Conservation (phyloP, 2,888 invertebrate species). For the Melieria picta region DNA sequence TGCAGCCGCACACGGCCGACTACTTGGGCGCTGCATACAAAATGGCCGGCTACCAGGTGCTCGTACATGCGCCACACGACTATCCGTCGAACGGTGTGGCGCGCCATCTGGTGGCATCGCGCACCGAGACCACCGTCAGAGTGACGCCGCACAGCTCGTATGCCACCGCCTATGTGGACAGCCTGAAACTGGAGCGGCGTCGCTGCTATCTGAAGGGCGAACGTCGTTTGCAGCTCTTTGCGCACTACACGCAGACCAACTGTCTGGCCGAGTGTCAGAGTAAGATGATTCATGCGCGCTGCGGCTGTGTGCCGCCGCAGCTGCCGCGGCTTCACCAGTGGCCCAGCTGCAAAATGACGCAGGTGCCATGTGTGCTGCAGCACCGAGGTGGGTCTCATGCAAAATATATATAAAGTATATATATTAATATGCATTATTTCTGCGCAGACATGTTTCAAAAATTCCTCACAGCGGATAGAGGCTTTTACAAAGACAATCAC, state of each 20-base stretch:
- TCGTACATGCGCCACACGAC: slow-evolving; percentile 72
- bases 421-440: no score
- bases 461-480: neutral
- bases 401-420: neutral
- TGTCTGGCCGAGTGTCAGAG: slow-evolving; percentile 72
- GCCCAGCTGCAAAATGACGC: slow-evolving; percentile 48
- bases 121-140: slow-evolving; percentile 70
- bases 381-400: slow-evolving; percentile 45
- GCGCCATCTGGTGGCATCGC: slow-evolving; percentile 68
- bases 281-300: slow-evolving; percentile 65
- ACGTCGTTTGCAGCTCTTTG: slow-evolving; percentile 56
- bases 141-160: slow-evolving; percentile 72
- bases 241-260: slow-evolving; percentile 72
- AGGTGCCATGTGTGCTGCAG: slow-evolving; percentile 49
- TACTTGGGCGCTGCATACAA: slow-evolving; percentile 70
- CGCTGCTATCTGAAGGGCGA: slow-evolving; percentile 72
- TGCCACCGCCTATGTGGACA: slow-evolving; percentile 68
- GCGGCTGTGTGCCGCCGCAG: slow-evolving; percentile 72
- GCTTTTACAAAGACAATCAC: slow-evolving; percentile 27
- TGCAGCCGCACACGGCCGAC: slow-evolving; percentile 69
- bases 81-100: slow-evolving; percentile 70
- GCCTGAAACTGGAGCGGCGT: slow-evolving; percentile 63
- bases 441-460: neutral
- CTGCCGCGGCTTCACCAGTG: slow-evolving; percentile 60
- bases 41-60: slow-evolving; percentile 71